Evolutionary conservation across 2,888 invertebrate genomes (phyloP).

Genomic region (Xestia sexstrigata): DNA sequence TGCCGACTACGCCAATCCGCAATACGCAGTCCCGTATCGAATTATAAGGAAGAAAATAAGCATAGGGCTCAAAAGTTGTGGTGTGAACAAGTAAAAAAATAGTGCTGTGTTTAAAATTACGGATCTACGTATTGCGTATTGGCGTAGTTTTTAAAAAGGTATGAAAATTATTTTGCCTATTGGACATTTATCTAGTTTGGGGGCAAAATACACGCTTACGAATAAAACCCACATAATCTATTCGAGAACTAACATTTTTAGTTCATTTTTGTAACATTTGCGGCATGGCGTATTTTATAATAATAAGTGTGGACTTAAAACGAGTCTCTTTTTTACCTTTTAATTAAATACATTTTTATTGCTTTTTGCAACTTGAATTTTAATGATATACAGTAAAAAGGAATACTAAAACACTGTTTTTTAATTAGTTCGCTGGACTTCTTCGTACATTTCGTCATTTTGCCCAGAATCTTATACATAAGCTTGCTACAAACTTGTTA

Average conservation of each 20-base stretch:
- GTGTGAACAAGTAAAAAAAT: slow-evolving; percentile 45
- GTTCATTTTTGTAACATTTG: slow-evolving; percentile 24
- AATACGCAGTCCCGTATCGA: slow-evolving; percentile 15
- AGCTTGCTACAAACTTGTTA: not conserved
- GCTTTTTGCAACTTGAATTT: slow-evolving; percentile 60
- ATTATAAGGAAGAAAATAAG: slow-evolving; percentile 18
- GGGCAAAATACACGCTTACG: slow-evolving; percentile 34
- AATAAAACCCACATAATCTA: slow-evolving; percentile 29
- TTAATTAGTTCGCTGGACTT: slow-evolving; percentile 46
- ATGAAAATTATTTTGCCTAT: slow-evolving; percentile 32
- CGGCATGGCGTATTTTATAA: slow-evolving; percentile 14
- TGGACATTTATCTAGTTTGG: slow-evolving; percentile 12
- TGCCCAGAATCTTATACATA: not conserved
- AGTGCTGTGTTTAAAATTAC: slow-evolving; percentile 31
- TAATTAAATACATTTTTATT: slow-evolving; percentile 63
- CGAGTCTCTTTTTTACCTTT: slow-evolving; percentile 29
- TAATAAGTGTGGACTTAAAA: slow-evolving; percentile 29
- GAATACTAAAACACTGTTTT: slow-evolving; percentile 57
- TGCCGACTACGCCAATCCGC: slow-evolving; percentile 32
- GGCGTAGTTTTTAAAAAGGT: slow-evolving; percentile 15
- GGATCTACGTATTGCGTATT: slow-evolving; percentile 25
- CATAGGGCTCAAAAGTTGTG: slow-evolving; percentile 1
- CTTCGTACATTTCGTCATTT: not conserved
- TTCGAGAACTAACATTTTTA: slow-evolving; percentile 43
- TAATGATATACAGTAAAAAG: slow-evolving; percentile 55